These are phyloP conservation scores for Chionomys nivalis DNA, from an alignment of 2,113 vertebrate genomes.

Conservation along the genomic window DNA sequence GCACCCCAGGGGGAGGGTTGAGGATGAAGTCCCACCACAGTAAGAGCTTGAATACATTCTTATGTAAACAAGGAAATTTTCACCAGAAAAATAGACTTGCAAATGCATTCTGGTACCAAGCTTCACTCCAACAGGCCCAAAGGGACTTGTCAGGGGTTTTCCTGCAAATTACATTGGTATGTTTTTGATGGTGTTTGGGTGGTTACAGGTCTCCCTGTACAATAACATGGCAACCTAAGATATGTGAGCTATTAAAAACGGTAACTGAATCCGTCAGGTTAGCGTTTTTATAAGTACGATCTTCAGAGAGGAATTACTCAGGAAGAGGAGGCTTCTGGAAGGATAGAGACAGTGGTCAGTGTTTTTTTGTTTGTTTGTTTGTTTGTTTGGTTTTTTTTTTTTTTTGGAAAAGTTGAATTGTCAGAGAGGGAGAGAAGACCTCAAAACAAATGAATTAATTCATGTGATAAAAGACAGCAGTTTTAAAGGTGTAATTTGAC, in stretches of 20 bases:
- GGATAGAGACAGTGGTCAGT: not conserved
- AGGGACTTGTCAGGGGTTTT: constrained; percentile 62
- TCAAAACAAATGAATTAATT: not conserved
- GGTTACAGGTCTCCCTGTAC: constrained; percentile 60
- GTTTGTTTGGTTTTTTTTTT: not conserved
- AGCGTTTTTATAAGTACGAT: constrained; percentile 54
- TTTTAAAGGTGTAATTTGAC: constrained; percentile 40
- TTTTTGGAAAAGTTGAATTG: constrained; percentile 31
- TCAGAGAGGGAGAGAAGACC: constrained; percentile 22
- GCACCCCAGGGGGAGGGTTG: not conserved
- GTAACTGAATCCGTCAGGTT: constrained; percentile 44
- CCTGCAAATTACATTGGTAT: constrained; percentile 63
- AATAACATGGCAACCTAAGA: constrained; percentile 59
- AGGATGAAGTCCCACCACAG: not conserved
- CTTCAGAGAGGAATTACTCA: not conserved
- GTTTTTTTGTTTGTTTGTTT: too few species aligned
- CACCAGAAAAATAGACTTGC: constrained; percentile 56
- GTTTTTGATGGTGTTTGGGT: constrained; percentile 65
- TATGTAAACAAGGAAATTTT: constrained; percentile 58
- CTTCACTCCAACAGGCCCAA: constrained; percentile 48
- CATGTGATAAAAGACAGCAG: constrained; percentile 47
- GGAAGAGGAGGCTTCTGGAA: constrained; percentile 35
- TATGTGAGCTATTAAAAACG: constrained; percentile 61
- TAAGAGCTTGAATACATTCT: constrained; percentile 23
- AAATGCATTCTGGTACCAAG: constrained; percentile 62